These are phyloP conservation scores for Tricholaema leucomelas DNA, from an alignment of 2,113 vertebrate genomes.

Conservation along the genomic window DNA sequence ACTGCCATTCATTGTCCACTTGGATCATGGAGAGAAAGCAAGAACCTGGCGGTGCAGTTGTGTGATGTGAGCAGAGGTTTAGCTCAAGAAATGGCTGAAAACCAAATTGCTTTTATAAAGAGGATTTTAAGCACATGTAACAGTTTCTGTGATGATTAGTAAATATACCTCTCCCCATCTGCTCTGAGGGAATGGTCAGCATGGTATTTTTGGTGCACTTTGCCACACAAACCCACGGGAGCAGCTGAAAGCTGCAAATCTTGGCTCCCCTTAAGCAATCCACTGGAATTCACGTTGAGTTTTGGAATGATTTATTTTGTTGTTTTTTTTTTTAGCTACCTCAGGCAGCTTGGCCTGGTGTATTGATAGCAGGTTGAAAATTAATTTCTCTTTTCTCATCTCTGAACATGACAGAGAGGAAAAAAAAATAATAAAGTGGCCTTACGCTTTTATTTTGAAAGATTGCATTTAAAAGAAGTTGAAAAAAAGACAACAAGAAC, in stretches of 20 bases:
- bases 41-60: not conserved
- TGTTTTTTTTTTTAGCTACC: slow-evolving; percentile 10
- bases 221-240: not conserved
- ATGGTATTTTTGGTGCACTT: slow-evolving; percentile 40
- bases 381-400: not conserved
- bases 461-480: not conserved
- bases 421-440: too few relatives aligned
- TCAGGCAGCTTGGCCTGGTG: slow-evolving; percentile 1
- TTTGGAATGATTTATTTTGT: slow-evolving; percentile 8
- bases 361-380: slow-evolving; percentile 39
- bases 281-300: slow-evolving; percentile 10
- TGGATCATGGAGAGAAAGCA: not conserved
- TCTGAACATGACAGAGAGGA: not conserved
- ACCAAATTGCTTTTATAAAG: not conserved
- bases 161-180: slow-evolving; percentile 15
- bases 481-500: not conserved
- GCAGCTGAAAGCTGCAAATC: slow-evolving; percentile 47
- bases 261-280: slow-evolving; percentile 36
- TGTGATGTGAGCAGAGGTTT: not conserved
- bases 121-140: not conserved
- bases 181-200: slow-evolving; percentile 30
- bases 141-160: not conserved
- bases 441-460: not conserved
- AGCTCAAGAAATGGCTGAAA: not conserved
- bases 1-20: not conserved